Conservation (phyloP, 1,140 invertebrate species). For the Potamilus streckersoni region DNA sequence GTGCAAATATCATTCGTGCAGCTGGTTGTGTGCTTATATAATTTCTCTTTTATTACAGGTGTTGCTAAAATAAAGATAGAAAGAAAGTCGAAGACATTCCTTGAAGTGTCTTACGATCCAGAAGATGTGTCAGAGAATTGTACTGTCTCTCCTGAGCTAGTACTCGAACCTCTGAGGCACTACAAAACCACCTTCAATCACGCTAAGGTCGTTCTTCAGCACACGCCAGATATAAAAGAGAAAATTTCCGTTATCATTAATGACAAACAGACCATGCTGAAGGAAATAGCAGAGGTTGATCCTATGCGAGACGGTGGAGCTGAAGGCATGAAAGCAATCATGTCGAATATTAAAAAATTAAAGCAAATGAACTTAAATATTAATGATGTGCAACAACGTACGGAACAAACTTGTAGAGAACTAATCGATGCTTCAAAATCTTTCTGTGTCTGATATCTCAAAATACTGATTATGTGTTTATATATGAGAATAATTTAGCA, state of each 20-base stretch:
- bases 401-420: slow-evolving; percentile 23
- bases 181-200: slow-evolving; percentile 15
- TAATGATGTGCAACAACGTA: slow-evolving; percentile 17
- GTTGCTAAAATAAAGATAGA: slow-evolving; percentile 17
- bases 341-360: slow-evolving; percentile 21
- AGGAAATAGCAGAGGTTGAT: slow-evolving; percentile 21
- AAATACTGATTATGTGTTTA: too few relatives aligned
- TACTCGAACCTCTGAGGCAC: slow-evolving; percentile 9
- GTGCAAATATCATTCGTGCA: not conserved
- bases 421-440: slow-evolving; percentile 19
- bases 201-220: slow-evolving; percentile 13
- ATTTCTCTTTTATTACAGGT: slow-evolving; percentile 12
- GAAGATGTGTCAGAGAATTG: slow-evolving; percentile 9
- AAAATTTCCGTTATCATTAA: slow-evolving; percentile 19
- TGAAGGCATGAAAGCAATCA: slow-evolving; percentile 3
- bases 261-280: slow-evolving; percentile 14
- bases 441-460: slow-evolving; percentile 2
- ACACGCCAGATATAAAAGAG: slow-evolving; percentile 17
- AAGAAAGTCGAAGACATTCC: slow-evolving; percentile 20
- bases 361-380: slow-evolving; percentile 3
- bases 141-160: slow-evolving; percentile 6
- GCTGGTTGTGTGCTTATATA: not conserved
- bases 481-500: too few relatives aligned
- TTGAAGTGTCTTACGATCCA: slow-evolving; percentile 17
- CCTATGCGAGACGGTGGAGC: slow-evolving; percentile 4